A percentile compares a stretch with the other conserved stretches of the same genome.
phyloP scores from a whole-genome alignment of 2,888 invertebrate genomes.

The Erpobdella octoculata region DNA sequence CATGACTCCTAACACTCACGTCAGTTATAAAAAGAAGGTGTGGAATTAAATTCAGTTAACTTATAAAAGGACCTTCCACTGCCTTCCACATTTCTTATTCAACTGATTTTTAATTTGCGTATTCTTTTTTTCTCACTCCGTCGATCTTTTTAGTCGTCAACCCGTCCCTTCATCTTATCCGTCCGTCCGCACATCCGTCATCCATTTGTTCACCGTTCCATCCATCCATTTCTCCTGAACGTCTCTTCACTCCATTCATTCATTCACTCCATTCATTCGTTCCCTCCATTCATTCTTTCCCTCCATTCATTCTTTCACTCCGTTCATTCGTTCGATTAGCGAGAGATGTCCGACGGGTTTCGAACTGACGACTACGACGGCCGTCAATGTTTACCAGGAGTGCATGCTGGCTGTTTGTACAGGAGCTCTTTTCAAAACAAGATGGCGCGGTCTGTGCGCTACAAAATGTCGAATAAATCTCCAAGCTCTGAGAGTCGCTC shows the following conservation, averaged over 20 bases:
- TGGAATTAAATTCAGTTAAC: too few species aligned
- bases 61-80: too few species aligned
- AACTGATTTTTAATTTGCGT: not conserved
- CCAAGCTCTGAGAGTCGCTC: not conserved
- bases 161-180: not conserved
- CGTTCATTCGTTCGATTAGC: not conserved
- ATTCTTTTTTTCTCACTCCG: not conserved
- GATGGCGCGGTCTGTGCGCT: not conserved
- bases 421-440: not conserved
- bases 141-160: not conserved
- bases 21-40: too few species aligned
- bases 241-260: not conserved
- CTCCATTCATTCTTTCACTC: not conserved
- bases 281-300: not conserved
- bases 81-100: too few species aligned
- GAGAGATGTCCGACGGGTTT: conserved; percentile 20
- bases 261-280: not conserved
- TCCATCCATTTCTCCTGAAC: not conserved
- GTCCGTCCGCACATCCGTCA: not conserved
- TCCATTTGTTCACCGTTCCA: not conserved
- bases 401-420: not conserved
- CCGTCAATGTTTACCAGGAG: not conserved
- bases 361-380: conserved; percentile 13
- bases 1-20: too few species aligned
- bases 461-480: conserved; percentile 10